Evolutionary conservation across 2,797 vertebrate species (phyloP).

Genomic region (Meda fulgida): DNA sequence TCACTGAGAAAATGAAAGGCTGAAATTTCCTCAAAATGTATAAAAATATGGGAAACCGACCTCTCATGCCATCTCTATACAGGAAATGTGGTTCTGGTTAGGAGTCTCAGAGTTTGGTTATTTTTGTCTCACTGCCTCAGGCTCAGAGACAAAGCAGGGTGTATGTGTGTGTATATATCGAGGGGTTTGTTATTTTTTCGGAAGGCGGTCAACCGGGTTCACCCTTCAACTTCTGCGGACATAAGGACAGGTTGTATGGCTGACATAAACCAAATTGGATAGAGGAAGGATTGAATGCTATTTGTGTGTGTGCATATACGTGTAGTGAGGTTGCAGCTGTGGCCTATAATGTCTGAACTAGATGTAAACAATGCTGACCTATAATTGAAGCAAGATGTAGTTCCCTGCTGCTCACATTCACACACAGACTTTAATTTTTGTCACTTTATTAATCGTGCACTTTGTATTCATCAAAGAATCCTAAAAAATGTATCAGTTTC

Average conservation of each 20-base stretch:
- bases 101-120: conserved; percentile 60
- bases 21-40: not conserved
- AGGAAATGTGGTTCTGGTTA: conserved; percentile 84
- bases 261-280: conserved; percentile 37
- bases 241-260: conserved; percentile 50
- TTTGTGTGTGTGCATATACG: conserved; percentile 2
- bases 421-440: not conserved
- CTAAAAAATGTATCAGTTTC: not conserved
- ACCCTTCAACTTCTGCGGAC: conserved; percentile 34
- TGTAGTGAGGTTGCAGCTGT: conserved; percentile 35
- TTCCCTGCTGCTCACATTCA: conserved; percentile 55
- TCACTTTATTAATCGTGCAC: not conserved
- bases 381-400: conserved; percentile 78
- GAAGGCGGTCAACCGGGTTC: conserved; percentile 10
- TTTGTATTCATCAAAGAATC: not conserved
- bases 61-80: conserved; percentile 47
- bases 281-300: conserved; percentile 3
- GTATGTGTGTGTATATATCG: conserved; percentile 35
- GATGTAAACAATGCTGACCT: conserved; percentile 72
- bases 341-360: conserved; percentile 68
- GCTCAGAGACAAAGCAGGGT: conserved; percentile 36
- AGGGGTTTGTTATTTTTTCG: conserved; percentile 44
- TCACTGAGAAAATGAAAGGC: conserved; percentile 24
- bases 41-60: conserved; percentile 19
- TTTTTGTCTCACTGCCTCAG: conserved; percentile 58